Evolutionary conservation across 2,888 invertebrate species (phyloP), one percentile per base, ranked within the genome.

Genomic region (Campoletis raptor): DNA sequence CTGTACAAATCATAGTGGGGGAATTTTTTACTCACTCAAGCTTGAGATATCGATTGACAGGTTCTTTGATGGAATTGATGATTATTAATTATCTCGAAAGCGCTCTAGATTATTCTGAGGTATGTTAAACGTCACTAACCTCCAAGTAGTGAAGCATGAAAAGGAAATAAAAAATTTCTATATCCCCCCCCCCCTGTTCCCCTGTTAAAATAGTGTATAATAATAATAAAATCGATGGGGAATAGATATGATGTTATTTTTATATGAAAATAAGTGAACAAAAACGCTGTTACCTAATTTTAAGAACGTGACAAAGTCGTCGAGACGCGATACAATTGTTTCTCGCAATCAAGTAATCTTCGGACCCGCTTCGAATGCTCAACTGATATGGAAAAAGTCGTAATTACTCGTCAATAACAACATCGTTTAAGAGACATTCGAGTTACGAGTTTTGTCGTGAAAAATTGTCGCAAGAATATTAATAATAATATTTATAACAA

Each of bases 301-400:
- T 0, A 24, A 57, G 21, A 57, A 57, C 57, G 24, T 18, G 15
- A 40, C 36, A 54, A 57, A 74, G 21, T 37, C 40, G 21, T 57
- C 40, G 21, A 40, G 37, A 8, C 73, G 21, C 40, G 40, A 57
- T 21, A 57, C 36, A 42, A 61, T 45, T 70, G 45, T 79, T 57
- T 30, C 10, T 36, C 36, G 42, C 18, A 24, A 42, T 72, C 30
- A 42, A 66, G 30, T 57, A 45, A 73, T 78, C 24, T 42, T 9
- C 54, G 7, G 67, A 67, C 57, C 45, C 74, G 18, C 36, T 21
- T 2, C 37, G 21, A 73, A 67, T 24, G 18, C 21, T 30, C 70
- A 57, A 45, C 66, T 73, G 78, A 78, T 83, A 78, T 10, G 45
- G 67, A 78, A 52, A n/a, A 36, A 78, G 12, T 72, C 21, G 76